Conservation (phyloP, 2,888 invertebrate species). For the Tromatobia lineatoria region DNA sequence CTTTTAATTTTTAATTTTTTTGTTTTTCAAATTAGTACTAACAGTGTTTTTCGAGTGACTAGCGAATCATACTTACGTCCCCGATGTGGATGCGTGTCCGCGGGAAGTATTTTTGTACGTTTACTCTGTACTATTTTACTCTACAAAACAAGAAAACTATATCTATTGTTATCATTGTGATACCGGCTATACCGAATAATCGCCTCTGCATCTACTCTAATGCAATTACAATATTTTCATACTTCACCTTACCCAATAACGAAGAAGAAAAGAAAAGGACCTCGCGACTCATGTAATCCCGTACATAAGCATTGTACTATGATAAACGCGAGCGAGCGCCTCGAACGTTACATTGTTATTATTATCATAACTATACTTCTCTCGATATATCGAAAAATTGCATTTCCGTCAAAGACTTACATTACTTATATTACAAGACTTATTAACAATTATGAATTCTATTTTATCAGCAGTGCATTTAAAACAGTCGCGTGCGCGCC, state of each 20-base stretch:
- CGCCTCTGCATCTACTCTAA: conserved; percentile 69
- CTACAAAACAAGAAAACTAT: conserved; percentile 71
- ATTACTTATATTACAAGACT: conserved; percentile 66
- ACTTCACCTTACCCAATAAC: conserved; percentile 56
- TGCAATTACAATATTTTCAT: conserved; percentile 66
- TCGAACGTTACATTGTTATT: conserved; percentile 61
- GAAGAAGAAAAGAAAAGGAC: not conserved
- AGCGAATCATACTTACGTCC: conserved; percentile 71
- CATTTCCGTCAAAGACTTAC: conserved; percentile 70
- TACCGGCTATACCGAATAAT: conserved; percentile 76
- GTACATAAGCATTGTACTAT: conserved; percentile 54
- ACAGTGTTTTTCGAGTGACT: conserved; percentile 74
- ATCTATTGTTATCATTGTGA: conserved; percentile 82
- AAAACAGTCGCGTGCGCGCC: conserved; percentile 51
- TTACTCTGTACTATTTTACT: conserved; percentile 81
- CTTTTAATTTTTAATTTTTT: not conserved
- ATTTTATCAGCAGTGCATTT: conserved; percentile 58
- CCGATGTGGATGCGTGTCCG: conserved; percentile 68
- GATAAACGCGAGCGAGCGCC: conserved; percentile 53
- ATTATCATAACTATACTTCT: conserved; percentile 46
- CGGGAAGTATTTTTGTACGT: conserved; percentile 84
- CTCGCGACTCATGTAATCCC: conserved; percentile 62
- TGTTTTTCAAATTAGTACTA: conserved; percentile 32
- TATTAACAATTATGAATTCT: conserved; percentile 56
- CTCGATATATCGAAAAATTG: conserved; percentile 65